Percentiles rank a stretch among this genome's conserved stretches.
These are phyloP conservation scores for Daboia siamensis DNA, from an alignment of 2,113 vertebrate species.

Conservation along the genomic window DNA sequence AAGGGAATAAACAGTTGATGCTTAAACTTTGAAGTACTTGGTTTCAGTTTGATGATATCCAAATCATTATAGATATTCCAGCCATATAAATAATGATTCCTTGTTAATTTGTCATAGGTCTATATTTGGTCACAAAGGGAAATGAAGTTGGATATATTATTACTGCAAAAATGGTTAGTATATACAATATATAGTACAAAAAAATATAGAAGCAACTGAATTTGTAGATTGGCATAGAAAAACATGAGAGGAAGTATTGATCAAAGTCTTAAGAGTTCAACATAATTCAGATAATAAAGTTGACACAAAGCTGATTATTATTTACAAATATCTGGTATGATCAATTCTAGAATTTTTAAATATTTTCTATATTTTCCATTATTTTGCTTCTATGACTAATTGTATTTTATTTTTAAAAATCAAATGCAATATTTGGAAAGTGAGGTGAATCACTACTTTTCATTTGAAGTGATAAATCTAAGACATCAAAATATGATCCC, in stretches of 20 bases:
- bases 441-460: neutral
- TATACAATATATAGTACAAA: neutral
- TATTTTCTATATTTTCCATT: neutral
- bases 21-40: neutral
- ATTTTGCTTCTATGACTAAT: neutral
- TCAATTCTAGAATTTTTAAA: neutral
- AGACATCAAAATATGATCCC: neutral
- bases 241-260: neutral
- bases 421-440: neutral
- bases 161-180: neutral
- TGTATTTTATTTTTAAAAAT: neutral
- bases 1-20: neutral
- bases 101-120: neutral
- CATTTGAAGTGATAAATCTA: neutral
- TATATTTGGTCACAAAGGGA: neutral
- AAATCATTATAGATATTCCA: neutral
- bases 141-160: neutral
- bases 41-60: neutral
- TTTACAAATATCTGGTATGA: neutral
- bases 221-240: neutral
- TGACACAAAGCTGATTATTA: neutral
- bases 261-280: constrained; percentile 7
- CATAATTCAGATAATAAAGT: constrained; percentile 34
- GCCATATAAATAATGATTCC: neutral
- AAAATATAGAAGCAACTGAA: neutral